phyloP scores from a whole-genome alignment of 2,797 vertebrate genomes.

The Hydrocynus forskahlii region DNA sequence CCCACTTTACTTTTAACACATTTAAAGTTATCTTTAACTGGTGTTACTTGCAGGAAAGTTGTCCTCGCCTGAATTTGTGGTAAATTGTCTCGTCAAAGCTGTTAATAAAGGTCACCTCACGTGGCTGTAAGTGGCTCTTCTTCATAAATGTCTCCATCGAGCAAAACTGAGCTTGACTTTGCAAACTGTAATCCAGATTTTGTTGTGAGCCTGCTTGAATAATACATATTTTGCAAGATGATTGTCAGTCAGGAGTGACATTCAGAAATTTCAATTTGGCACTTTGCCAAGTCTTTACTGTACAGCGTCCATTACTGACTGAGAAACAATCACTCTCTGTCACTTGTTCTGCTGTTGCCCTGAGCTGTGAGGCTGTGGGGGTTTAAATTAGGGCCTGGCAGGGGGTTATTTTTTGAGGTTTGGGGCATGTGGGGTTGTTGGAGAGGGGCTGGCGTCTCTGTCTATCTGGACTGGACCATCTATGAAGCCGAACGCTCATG shows the following conservation, averaged over 20 bases:
- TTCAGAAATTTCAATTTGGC: not conserved
- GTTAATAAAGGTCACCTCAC: too few relatives aligned
- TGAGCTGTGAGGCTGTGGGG: slow-evolving; percentile 22
- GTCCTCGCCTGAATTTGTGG: not conserved
- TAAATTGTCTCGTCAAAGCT: not conserved
- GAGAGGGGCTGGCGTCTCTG: not conserved
- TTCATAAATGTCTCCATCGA: too few relatives aligned
- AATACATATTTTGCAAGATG: not conserved
- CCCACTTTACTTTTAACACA: too few relatives aligned
- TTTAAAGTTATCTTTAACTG: too few relatives aligned
- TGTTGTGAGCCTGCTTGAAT: too few relatives aligned
- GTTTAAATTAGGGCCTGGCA: slow-evolving; percentile 33
- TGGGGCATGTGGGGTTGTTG: not conserved
- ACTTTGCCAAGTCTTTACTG: not conserved
- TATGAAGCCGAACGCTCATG: slow-evolving; percentile 52
- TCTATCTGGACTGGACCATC: slow-evolving; percentile 55
- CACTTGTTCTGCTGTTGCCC: not conserved
- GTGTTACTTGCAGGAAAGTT: not conserved
- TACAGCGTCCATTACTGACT: not conserved
- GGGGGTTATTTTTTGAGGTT: slow-evolving; percentile 7
- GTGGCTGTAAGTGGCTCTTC: too few relatives aligned
- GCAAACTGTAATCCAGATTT: too few relatives aligned
- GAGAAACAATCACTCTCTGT: slow-evolving; percentile 31
- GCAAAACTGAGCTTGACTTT: not conserved
- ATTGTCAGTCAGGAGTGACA: not conserved